Conservation (phyloP, 1,140 invertebrate species). For the Drosophila tristis region DNA sequence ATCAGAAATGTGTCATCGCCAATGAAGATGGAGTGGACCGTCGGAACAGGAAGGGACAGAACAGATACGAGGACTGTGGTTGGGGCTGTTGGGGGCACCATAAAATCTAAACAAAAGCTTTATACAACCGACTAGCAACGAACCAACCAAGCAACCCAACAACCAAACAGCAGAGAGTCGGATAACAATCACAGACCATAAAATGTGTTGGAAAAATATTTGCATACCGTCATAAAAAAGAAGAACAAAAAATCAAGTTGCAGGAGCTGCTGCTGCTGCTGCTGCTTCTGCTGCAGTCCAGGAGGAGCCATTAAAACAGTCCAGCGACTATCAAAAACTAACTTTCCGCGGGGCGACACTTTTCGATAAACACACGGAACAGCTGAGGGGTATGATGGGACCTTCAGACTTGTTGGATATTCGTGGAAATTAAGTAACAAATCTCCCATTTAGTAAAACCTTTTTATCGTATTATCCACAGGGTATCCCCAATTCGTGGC, state of each 20-base stretch:
- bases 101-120: constrained; percentile 50
- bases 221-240: constrained; percentile 53
- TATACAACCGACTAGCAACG: constrained; percentile 43
- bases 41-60: constrained; percentile 4
- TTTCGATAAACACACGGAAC: constrained; percentile 12
- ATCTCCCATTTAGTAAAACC: too few relatives aligned
- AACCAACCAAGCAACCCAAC: too few relatives aligned
- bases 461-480: neutral
- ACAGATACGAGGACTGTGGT: neutral
- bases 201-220: constrained; percentile 64
- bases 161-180: constrained; percentile 5
- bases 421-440: neutral
- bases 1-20: constrained; percentile 59
- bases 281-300: constrained; percentile 17
- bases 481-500: constrained; percentile 7
- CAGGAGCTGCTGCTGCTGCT: constrained; percentile 15
- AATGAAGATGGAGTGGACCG: constrained; percentile 35
- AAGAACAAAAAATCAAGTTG: constrained; percentile 15
- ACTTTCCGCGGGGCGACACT: constrained; percentile 44
- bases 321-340: constrained; percentile 71
- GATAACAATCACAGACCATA: constrained; percentile 70
- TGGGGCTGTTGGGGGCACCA: neutral
- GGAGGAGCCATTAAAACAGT: constrained; percentile 68
- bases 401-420: neutral
- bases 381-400: neutral